Conservation (phyloP, 2,888 invertebrate species). For the Tetranychus piercei region DNA sequence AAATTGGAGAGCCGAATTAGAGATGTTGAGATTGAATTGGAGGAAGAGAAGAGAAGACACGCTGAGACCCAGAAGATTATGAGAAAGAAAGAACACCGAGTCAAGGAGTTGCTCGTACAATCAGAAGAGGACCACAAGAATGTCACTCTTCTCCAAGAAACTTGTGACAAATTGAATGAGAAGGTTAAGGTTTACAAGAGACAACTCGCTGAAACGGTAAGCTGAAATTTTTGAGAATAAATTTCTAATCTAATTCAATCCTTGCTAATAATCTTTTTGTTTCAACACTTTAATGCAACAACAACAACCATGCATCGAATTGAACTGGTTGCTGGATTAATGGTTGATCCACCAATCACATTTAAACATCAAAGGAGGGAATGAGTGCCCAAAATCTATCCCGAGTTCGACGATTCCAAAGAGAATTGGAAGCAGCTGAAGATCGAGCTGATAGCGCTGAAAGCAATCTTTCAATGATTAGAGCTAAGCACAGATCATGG, state of each 20-base stretch:
- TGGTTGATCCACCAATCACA: not conserved
- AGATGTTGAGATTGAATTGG: conserved; percentile 79
- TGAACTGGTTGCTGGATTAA: not conserved
- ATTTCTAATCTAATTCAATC: no score
- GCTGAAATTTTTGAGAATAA: conserved; percentile 19
- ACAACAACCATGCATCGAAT: not conserved
- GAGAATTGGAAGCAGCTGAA: conserved; percentile 90
- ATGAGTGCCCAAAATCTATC: conserved; percentile 78
- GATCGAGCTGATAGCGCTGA: conserved; percentile 82
- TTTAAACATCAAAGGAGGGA: conserved; percentile 48
- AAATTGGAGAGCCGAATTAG: conserved; percentile 85
- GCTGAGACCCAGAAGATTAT: conserved; percentile 91
- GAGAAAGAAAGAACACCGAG: conserved; percentile 89
- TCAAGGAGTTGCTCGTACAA: conserved; percentile 86
- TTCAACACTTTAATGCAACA: not conserved
- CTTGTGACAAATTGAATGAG: conserved; percentile 52
- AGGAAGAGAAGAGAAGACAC: conserved; percentile 91
- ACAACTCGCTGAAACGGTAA: conserved; percentile 74
- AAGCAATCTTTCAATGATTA: conserved; percentile 55
- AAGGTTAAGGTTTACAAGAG: conserved; percentile 86
- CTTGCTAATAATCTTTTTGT: no score
- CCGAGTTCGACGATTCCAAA: conserved; percentile 91
- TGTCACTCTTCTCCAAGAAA: conserved; percentile 70
- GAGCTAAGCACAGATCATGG: conserved; percentile 94
- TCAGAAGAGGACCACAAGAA: conserved; percentile 94